Percentiles rank a stretch among this genome's conserved stretches.
Evolutionary conservation across 2,888 invertebrate species (phyloP).

Genomic region (Stenchaetothrips biformis): DNA sequence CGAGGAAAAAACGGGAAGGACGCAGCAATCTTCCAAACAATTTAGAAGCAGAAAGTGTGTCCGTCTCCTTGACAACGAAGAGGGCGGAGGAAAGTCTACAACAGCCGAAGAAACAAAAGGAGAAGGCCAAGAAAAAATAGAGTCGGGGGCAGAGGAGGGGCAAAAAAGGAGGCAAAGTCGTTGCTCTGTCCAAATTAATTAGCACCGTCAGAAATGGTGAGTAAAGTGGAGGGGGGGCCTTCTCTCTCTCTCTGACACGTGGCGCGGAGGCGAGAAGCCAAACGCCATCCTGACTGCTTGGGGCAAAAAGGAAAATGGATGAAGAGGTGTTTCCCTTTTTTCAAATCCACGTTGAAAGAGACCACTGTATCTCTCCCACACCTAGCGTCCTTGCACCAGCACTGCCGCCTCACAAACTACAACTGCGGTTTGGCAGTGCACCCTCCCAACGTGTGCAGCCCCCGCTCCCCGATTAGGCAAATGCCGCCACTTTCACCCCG

Average conservation of each 20-base stretch:
- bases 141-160: neutral
- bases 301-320: too few species aligned
- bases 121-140: neutral
- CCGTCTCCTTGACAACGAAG: neutral
- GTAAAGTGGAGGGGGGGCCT: slow-evolving; percentile 3
- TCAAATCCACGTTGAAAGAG: too few species aligned
- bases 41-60: slow-evolving; percentile 15
- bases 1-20: neutral
- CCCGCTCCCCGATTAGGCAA: neutral
- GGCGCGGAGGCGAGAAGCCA: too few species aligned
- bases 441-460: too few species aligned
- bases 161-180: neutral
- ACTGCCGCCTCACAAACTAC: too few species aligned
- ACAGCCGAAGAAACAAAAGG: neutral
- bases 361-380: too few species aligned
- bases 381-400: too few species aligned
- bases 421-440: too few species aligned
- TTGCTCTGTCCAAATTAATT: slow-evolving; percentile 13
- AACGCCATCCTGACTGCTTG: too few species aligned
- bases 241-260: neutral
- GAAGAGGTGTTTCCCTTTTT: too few species aligned
- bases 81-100: neutral
- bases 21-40: slow-evolving; percentile 3
- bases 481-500: neutral
- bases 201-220: slow-evolving; percentile 15